Conservation (phyloP, 2,113 vertebrate species). For the Gnathonemus echidnorhynchus region DNA sequence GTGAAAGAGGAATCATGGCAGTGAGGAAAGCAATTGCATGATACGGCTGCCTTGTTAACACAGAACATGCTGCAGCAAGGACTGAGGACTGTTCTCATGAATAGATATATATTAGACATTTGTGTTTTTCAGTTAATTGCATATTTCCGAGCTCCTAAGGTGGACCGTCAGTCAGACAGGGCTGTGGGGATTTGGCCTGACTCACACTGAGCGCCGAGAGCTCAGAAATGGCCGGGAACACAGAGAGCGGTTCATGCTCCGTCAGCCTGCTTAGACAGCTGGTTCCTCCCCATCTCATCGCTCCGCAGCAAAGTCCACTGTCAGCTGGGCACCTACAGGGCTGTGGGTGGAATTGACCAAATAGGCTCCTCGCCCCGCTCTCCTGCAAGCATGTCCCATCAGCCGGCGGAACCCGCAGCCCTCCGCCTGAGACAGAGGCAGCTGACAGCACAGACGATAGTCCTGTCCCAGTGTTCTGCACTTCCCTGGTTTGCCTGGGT, state of each 20-base stretch:
- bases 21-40: conserved; percentile 47
- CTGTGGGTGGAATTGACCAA: conserved; percentile 7
- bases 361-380: not conserved
- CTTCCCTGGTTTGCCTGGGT: not conserved
- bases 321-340: not conserved
- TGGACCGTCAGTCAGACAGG: not conserved
- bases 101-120: not conserved
- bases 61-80: conserved; percentile 43
- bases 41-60: conserved; percentile 51
- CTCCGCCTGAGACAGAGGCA: not conserved
- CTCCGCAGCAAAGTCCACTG: not conserved
- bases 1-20: conserved; percentile 31
- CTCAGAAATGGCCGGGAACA: not conserved
- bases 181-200: not conserved
- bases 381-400: not conserved
- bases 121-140: not conserved
- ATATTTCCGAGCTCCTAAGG: not conserved
- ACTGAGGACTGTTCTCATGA: not conserved
- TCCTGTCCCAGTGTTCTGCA: not conserved
- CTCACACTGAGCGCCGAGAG: not conserved
- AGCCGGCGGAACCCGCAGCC: not conserved
- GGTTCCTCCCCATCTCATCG: not conserved
- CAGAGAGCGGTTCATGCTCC: not conserved
- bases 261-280: not conserved
- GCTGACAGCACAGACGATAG: not conserved